A percentile compares a stretch with the other conserved stretches of the same genome.
Evolutionary conservation across 2,113 vertebrate species (phyloP).

Genomic region (Zeus faber): DNA sequence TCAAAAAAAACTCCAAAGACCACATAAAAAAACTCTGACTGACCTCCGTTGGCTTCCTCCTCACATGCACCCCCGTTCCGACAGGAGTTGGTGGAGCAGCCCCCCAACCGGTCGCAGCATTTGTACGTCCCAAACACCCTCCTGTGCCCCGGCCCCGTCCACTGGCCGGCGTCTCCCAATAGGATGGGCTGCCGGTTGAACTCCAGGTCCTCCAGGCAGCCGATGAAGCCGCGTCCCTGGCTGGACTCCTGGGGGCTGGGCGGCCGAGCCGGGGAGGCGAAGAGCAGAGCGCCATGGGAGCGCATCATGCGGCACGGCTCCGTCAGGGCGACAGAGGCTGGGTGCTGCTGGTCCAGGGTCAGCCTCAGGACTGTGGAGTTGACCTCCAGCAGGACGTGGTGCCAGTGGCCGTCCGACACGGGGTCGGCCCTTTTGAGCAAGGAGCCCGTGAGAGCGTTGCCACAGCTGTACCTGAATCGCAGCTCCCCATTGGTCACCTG

Average conservation of each 20-base stretch:
- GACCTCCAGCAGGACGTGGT: conserved; percentile 81
- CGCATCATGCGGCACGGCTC: conserved; percentile 68
- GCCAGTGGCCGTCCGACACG: conserved; percentile 82
- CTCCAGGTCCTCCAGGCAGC: conserved; percentile 83
- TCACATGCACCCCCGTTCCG: conserved; percentile 82
- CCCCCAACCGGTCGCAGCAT: conserved; percentile 72
- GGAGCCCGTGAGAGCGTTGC: conserved; percentile 41
- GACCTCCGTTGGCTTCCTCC: conserved; percentile 77
- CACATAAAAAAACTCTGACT: conserved; percentile 10
- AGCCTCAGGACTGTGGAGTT: conserved; percentile 70
- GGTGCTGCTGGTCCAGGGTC: conserved; percentile 69
- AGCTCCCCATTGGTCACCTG: conserved; percentile 80
- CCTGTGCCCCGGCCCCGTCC: conserved; percentile 53
- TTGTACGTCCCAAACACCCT: conserved; percentile 77
- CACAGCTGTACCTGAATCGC: conserved; percentile 79
- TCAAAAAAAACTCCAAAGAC: too few species aligned
- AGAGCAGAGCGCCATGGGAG: conserved; percentile 69
- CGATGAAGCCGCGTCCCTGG: conserved; percentile 74
- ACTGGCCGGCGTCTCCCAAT: conserved; percentile 45
- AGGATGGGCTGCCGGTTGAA: conserved; percentile 76
- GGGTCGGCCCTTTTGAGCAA: conserved; percentile 50
- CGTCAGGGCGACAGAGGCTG: conserved; percentile 54
- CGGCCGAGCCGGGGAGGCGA: conserved; percentile 65
- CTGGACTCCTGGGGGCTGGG: conserved; percentile 21
- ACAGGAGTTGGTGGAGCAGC: conserved; percentile 78